Evolutionary conservation across 2,888 invertebrate genomes (phyloP).

Genomic region (Dynastes hyllus): DNA sequence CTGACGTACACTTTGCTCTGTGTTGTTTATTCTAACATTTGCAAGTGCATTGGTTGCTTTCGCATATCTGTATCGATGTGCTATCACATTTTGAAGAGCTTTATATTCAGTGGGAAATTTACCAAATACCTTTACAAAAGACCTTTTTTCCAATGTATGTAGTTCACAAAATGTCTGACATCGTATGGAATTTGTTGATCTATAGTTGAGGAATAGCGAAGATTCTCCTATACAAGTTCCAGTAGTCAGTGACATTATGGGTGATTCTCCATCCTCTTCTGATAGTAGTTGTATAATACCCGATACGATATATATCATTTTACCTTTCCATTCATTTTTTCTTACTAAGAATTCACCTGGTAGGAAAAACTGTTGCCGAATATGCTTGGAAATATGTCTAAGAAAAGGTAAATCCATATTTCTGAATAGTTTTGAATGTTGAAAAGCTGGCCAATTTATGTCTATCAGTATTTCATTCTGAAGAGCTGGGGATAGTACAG

Average conservation of each 20-base stretch:
- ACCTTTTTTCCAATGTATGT: conserved; percentile 43
- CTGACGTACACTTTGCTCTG: conserved; percentile 21
- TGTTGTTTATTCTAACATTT: conserved; percentile 13
- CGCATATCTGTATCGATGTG: conserved; percentile 49
- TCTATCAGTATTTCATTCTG: conserved; percentile 48
- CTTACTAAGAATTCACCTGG: conserved; percentile 73
- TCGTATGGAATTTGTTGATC: conserved; percentile 48
- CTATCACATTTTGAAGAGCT: conserved; percentile 29
- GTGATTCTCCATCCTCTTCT: conserved; percentile 74
- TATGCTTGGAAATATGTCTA: conserved; percentile 72
- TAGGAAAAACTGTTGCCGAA: conserved; percentile 74
- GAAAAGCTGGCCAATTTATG: conserved; percentile 50
- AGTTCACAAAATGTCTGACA: conserved; percentile 50
- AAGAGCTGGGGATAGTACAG: conserved; percentile 37
- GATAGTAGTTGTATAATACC: conserved; percentile 73
- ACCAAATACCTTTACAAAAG: conserved; percentile 37
- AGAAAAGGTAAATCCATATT: conserved; percentile 69
- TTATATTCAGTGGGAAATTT: conserved; percentile 46
- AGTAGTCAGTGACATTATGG: conserved; percentile 73
- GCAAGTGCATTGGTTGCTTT: conserved; percentile 44
- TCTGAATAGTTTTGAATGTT: conserved; percentile 51
- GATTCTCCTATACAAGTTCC: conserved; percentile 75
- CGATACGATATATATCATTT: conserved; percentile 72
- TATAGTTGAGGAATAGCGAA: conserved; percentile 65
- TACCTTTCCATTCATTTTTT: conserved; percentile 73